Evolutionary conservation across 2,888 invertebrate species (phyloP).

Genomic region (Bimastos eiseni): DNA sequence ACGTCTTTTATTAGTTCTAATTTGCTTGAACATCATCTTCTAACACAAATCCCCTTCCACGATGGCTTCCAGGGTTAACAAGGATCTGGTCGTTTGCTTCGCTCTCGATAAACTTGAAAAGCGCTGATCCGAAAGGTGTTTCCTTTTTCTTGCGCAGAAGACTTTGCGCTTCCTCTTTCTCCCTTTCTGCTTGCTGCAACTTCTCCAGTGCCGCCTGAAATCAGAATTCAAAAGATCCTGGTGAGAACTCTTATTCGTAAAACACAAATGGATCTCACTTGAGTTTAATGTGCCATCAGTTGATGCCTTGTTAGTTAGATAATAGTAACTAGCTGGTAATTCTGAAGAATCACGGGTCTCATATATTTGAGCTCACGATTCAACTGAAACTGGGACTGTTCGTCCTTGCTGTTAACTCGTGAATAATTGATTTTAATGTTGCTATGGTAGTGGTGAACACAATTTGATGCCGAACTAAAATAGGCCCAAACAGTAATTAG

Average conservation of each 20-base stretch:
- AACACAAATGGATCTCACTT: background rate
- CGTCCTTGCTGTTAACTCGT: too few species aligned
- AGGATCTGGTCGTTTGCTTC: constrained; percentile 1
- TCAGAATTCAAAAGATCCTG: background rate
- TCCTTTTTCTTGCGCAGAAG: constrained; percentile 1
- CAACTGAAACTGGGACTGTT: too few species aligned
- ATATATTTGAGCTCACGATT: too few species aligned
- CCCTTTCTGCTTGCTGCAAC: background rate
- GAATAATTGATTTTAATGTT: too few species aligned
- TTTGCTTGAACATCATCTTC: background rate
- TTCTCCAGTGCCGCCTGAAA: background rate
- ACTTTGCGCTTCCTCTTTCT: background rate
- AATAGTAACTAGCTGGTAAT: too few species aligned
- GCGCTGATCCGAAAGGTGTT: constrained; percentile 5
- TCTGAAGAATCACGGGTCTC: too few species aligned
- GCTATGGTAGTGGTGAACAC: too few species aligned
- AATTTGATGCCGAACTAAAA: too few species aligned
- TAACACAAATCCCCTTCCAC: background rate
- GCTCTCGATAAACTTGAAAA: background rate
- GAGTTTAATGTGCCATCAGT: background rate
- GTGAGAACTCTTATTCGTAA: background rate
- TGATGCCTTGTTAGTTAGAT: too few species aligned
- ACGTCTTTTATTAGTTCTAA: too few species aligned
- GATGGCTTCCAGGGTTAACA: background rate
- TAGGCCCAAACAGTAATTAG: too few species aligned